These are phyloP conservation scores for Halictus quadricinctus DNA, from an alignment of 2,888 invertebrate species.

Conservation along the genomic window DNA sequence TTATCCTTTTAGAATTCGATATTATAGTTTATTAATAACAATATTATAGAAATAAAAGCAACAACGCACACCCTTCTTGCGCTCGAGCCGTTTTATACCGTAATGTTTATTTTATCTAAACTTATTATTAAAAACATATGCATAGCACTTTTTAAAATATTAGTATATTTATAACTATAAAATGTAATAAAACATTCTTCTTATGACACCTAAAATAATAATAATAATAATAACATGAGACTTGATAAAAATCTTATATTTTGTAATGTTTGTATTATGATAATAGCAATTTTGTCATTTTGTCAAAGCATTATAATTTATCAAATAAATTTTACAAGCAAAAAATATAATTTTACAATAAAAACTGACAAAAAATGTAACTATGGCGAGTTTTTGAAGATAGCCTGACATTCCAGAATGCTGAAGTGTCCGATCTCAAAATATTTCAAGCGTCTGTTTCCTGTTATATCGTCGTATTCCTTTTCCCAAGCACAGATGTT, in stretches of 20 bases:
- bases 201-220: not conserved
- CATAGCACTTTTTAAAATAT: not conserved
- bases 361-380: not conserved
- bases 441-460: conserved; percentile 3
- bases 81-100: not conserved
- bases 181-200: not conserved
- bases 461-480: conserved; percentile 5
- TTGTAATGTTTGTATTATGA: not conserved
- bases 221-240: not conserved
- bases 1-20: not conserved
- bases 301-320: too few species aligned
- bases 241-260: too few species aligned
- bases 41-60: not conserved
- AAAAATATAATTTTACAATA: not conserved
- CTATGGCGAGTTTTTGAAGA: not conserved
- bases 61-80: not conserved
- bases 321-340: not conserved
- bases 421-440: conserved; percentile 1
- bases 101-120: not conserved
- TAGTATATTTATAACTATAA: not conserved
- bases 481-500: not conserved
- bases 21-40: not conserved
- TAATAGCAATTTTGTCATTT: not conserved
- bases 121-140: not conserved
- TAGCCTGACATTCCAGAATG: not conserved